Percentiles rank a stretch among this genome's conserved stretches.
phyloP scores from a whole-genome alignment of 2,888 invertebrate genomes.

The Zhuqinia jingwanae region DNA sequence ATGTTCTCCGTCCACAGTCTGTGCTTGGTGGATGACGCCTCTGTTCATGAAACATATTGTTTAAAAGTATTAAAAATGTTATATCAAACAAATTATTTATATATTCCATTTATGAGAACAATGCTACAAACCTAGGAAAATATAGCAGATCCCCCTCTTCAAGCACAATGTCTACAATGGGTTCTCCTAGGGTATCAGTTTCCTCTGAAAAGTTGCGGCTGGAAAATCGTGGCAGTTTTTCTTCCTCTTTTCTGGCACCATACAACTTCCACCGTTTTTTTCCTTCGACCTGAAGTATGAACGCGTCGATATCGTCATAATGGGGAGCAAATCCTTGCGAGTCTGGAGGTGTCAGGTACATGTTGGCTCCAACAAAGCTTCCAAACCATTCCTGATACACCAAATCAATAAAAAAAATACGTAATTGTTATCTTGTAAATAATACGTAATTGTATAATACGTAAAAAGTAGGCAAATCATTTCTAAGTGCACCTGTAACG shows the following conservation, averaged over 20 bases:
- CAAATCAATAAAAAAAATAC: conserved; percentile 1
- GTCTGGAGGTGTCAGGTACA: conserved; percentile 96
- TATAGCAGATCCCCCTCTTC: conserved; percentile 95
- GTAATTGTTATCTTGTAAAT: too few species aligned
- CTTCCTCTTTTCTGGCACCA: conserved; percentile 86
- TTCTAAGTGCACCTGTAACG: conserved; percentile 85
- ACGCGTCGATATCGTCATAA: conserved; percentile 99
- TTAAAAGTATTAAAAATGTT: neutral
- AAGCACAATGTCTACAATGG: conserved; percentile 89
- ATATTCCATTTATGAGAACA: conserved; percentile 61
- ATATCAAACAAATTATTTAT: conserved; percentile 4
- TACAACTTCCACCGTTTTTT: conserved; percentile 97
- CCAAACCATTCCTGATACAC: conserved; percentile 93
- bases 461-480: neutral
- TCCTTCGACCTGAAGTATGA: conserved; percentile 97
- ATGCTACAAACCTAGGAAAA: conserved; percentile 85
- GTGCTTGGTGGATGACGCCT: conserved; percentile 92
- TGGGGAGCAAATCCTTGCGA: conserved; percentile 99
- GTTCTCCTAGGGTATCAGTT: conserved; percentile 87
- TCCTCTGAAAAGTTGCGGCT: conserved; percentile 88
- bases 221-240: conserved; percentile 90
- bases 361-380: conserved; percentile 96
- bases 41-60: conserved; percentile 80
- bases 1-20: conserved; percentile 89
- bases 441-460: too few species aligned